Conservation (phyloP, 2,113 vertebrate species). For the Glaucidium brasilianum region DNA sequence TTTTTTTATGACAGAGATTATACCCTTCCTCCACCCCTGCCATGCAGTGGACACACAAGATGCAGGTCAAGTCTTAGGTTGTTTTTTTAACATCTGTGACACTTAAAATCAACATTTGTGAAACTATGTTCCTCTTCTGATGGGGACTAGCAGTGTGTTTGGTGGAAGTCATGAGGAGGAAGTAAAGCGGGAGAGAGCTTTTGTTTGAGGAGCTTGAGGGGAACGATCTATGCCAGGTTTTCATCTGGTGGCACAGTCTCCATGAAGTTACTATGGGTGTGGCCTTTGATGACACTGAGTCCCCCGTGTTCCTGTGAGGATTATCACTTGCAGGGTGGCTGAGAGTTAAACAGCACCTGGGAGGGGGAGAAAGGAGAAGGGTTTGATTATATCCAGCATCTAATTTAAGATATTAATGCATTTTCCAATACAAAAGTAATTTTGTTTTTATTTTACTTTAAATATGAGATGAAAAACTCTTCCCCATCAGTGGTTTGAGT, state of each 20-base stretch:
- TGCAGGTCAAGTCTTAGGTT: background rate
- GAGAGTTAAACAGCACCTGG: background rate
- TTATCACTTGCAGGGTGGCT: background rate
- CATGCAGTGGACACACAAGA: fast-evolving
- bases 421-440: background rate
- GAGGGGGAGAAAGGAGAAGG: background rate
- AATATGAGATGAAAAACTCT: background rate
- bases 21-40: background rate
- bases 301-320: background rate
- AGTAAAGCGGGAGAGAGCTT: background rate
- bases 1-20: background rate
- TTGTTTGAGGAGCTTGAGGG: background rate
- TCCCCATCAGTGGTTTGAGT: background rate
- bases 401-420: background rate
- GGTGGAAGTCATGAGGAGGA: background rate
- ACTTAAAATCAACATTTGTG: background rate
- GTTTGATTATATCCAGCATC: background rate
- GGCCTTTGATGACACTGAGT: background rate
- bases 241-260: background rate
- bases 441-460: background rate
- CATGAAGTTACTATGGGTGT: background rate
- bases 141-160: background rate
- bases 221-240: background rate
- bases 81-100: background rate
- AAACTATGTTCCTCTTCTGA: background rate